These are phyloP conservation scores for Spatula versicolor DNA, from an alignment of 2,797 vertebrate species.

Conservation along the genomic window DNA sequence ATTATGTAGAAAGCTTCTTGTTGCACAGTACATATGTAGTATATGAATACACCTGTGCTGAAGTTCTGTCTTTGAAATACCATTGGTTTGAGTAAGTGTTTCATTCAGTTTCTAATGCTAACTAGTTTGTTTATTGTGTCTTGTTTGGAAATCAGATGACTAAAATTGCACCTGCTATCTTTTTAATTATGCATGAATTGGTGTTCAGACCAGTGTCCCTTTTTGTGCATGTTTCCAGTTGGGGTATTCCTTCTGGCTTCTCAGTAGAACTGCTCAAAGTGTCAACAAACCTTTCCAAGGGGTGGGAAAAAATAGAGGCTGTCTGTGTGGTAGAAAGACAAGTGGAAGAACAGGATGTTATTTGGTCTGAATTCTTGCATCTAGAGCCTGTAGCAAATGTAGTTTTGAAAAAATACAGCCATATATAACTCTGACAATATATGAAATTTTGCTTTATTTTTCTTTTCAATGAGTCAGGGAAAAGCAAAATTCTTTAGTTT, in stretches of 20 bases:
- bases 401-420: not conserved
- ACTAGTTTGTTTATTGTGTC: not conserved
- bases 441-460: not conserved
- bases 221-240: not conserved
- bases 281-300: slow-evolving; percentile 15
- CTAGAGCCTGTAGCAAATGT: not conserved
- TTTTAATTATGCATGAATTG: not conserved
- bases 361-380: not conserved
- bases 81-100: not conserved
- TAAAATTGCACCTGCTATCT: not conserved
- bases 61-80: not conserved
- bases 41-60: not conserved
- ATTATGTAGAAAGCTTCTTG: not conserved
- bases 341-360: not conserved
- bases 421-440: not conserved
- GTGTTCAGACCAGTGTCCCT: not conserved
- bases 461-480: not conserved
- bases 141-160: not conserved
- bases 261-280: not conserved
- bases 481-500: not conserved
- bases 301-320: not conserved
- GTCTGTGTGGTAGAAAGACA: not conserved
- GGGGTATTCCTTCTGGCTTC: not conserved
- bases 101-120: not conserved
- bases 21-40: not conserved